These are phyloP conservation scores for Chloromyia formosa DNA, from an alignment of 2,888 invertebrate species.

Conservation along the genomic window DNA sequence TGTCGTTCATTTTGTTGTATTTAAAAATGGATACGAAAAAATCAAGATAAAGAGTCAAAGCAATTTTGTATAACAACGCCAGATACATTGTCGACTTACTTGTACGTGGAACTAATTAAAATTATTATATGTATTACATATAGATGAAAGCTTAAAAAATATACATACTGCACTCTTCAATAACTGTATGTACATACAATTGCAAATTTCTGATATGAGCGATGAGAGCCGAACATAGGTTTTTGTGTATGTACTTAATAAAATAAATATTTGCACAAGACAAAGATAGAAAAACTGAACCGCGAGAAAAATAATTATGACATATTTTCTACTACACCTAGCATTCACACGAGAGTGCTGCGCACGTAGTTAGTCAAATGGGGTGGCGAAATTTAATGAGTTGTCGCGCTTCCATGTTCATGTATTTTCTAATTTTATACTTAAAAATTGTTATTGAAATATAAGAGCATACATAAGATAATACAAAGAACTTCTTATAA, in stretches of 20 bases:
- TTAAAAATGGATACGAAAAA: too few species aligned
- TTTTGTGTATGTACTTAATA: too few species aligned
- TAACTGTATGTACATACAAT: not conserved
- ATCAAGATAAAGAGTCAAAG: too few species aligned
- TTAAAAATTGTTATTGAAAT: not conserved
- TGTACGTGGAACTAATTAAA: not conserved
- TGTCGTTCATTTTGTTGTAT: constrained; percentile 38
- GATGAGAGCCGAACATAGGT: too few species aligned
- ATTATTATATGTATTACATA: constrained; percentile 16
- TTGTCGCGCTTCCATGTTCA: constrained; percentile 5
- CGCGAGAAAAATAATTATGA: not conserved
- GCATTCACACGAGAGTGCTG: too few species aligned
- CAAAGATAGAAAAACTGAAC: not conserved
- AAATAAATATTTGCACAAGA: constrained; percentile 1
- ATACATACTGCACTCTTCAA: not conserved
- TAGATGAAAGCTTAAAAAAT: constrained; percentile 26
- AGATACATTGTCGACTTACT: constrained; percentile 1
- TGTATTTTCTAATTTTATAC: not conserved
- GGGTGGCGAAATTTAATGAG: constrained; percentile 35
- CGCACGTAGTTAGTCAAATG: not conserved
- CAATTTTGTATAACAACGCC: too few species aligned
- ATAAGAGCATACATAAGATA: not conserved
- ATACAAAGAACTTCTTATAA: constrained; percentile 20
- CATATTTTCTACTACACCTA: too few species aligned
- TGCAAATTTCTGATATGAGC: too few species aligned